Conservation (phyloP, 1,140 invertebrate species). For the Aleiodes sp. region DNA sequence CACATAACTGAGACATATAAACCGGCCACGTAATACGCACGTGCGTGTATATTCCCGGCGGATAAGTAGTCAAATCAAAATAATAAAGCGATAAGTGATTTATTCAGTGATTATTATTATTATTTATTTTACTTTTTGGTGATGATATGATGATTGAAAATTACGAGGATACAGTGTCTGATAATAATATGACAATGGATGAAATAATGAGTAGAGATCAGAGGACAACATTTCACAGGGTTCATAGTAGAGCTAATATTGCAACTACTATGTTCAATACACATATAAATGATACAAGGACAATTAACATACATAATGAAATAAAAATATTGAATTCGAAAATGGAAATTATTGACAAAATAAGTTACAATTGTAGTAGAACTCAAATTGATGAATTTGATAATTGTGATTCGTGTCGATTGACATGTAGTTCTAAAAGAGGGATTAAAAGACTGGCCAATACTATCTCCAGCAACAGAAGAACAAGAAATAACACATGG, state of each 20-base stretch:
- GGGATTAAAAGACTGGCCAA: conserved; percentile 11
- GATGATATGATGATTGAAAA: conserved; percentile 42
- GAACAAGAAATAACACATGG: conserved; percentile 48
- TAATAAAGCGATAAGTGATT: not conserved
- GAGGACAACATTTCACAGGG: conserved; percentile 57
- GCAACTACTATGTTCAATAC: no score
- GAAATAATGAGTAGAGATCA: conserved; percentile 56
- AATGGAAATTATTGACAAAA: no score
- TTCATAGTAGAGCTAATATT: conserved; percentile 40
- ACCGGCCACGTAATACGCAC: not conserved
- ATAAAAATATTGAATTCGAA: not conserved
- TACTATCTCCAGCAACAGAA: not conserved
- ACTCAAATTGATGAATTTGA: no score
- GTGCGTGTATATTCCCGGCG: no score
- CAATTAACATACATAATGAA: not conserved
- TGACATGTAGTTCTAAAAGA: conserved; percentile 20
- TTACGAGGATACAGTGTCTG: conserved; percentile 35
- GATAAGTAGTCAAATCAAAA: no score
- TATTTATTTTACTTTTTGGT: conserved; percentile 18
- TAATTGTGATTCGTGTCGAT: conserved; percentile 38
- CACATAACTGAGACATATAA: no score
- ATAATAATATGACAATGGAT: conserved; percentile 46
- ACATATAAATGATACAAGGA: not conserved
- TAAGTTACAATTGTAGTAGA: no score
- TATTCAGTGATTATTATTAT: no score